These are phyloP conservation scores for Eilema sororculum DNA, from an alignment of 2,888 invertebrate species.

Conservation along the genomic window DNA sequence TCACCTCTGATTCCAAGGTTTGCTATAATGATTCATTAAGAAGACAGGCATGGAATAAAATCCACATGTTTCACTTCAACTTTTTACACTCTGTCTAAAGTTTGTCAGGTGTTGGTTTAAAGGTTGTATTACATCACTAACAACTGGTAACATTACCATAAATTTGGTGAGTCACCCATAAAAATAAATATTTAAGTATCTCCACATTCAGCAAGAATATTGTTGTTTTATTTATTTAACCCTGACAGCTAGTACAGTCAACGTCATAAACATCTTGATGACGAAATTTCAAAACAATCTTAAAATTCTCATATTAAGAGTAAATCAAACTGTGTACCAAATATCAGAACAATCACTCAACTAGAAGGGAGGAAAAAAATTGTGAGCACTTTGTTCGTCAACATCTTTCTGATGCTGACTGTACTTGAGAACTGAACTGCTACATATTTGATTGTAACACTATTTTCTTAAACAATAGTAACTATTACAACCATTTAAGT, in stretches of 20 bases:
- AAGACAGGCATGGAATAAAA: background rate
- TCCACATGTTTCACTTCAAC: background rate
- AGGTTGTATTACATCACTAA: slow-evolving; percentile 50
- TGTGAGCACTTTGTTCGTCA: no score
- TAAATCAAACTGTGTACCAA: no score
- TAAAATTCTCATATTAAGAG: no score
- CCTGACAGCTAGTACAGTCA: slow-evolving; percentile 30
- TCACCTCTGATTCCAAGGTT: background rate
- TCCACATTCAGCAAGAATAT: slow-evolving; percentile 30
- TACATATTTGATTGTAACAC: background rate
- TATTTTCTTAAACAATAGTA: no score
- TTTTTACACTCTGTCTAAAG: background rate
- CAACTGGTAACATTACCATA: slow-evolving; percentile 38
- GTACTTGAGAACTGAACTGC: no score
- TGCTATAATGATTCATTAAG: no score
- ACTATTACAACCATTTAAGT: no score
- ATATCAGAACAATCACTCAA: no score
- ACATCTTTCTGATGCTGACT: background rate
- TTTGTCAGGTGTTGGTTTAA: slow-evolving; percentile 31
- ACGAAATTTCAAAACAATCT: no score
- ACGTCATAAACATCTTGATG: no score
- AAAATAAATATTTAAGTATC: slow-evolving; percentile 29
- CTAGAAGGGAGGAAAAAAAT: no score
- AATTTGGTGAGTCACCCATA: slow-evolving; percentile 41
- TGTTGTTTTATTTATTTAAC: slow-evolving; percentile 36